Percentiles rank a stretch among this genome's conserved stretches.
These are phyloP conservation scores for Odontocerum albicorne DNA, from an alignment of 2,888 invertebrate species.

Conservation along the genomic window DNA sequence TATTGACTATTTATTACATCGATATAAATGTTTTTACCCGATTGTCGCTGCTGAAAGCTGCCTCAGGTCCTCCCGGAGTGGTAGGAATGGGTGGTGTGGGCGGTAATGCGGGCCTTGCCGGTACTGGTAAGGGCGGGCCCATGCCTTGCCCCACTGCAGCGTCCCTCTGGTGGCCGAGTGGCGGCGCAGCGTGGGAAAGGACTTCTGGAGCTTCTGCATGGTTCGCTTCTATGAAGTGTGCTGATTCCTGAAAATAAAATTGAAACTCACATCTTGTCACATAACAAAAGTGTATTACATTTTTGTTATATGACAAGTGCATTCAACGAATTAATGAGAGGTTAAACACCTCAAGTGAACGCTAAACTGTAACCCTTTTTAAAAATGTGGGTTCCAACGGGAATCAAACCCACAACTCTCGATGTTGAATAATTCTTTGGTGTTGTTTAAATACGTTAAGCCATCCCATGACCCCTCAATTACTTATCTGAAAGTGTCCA, in stretches of 20 bases:
- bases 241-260: slow-evolving; percentile 8
- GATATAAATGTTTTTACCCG: slow-evolving; percentile 62
- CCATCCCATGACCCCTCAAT: too few relatives aligned
- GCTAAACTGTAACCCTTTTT: too few relatives aligned
- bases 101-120: slow-evolving; percentile 11
- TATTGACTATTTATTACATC: too few relatives aligned
- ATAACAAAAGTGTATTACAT: too few relatives aligned
- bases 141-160: background rate
- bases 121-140: background rate
- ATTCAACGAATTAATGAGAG: too few relatives aligned
- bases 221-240: background rate
- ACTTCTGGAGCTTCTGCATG: background rate
- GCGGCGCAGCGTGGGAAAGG: background rate
- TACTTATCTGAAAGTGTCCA: too few relatives aligned
- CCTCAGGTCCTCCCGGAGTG: slow-evolving; percentile 57
- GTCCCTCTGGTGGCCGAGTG: background rate
- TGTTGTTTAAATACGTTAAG: too few relatives aligned
- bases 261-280: background rate
- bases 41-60: slow-evolving; percentile 63
- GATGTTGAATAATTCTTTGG: too few relatives aligned
- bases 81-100: slow-evolving; percentile 34
- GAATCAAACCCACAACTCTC: too few relatives aligned
- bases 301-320: too few relatives aligned
- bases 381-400: too few relatives aligned
- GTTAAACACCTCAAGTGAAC: too few relatives aligned